phyloP scores from a whole-genome alignment of 2,888 invertebrate genomes.

The Ormyrus rosae region DNA sequence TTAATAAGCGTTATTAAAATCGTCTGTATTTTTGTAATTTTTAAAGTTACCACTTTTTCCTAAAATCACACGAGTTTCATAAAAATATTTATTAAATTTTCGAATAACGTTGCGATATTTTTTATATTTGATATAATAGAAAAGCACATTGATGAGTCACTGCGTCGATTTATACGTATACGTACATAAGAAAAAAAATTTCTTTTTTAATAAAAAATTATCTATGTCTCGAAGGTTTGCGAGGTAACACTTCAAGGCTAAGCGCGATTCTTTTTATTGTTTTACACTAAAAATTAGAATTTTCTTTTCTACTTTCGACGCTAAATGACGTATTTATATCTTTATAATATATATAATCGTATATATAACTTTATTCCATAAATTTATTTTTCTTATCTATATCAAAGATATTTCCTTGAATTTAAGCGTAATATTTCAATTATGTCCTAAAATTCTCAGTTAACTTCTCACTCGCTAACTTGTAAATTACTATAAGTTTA shows the following conservation, averaged over 20 bases:
- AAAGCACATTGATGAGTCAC: constrained; percentile 68
- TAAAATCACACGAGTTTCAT: constrained; percentile 25
- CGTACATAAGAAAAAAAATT: constrained; percentile 59
- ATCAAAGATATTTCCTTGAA: constrained; percentile 57
- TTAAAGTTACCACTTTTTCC: neutral
- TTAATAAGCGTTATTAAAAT: neutral
- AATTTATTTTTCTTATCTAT: constrained; percentile 49
- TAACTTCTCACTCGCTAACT: constrained; percentile 11
- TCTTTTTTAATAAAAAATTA: constrained; percentile 31
- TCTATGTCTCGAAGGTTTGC: constrained; percentile 29
- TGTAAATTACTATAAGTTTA: constrained; percentile 37
- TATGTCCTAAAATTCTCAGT: constrained; percentile 60
- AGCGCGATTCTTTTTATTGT: constrained; percentile 36
- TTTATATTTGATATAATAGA: constrained; percentile 50
- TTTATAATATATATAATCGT: constrained; percentile 47
- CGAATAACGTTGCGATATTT: constrained; percentile 15
- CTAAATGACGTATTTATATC: constrained; percentile 43
- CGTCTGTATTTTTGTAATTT: neutral
- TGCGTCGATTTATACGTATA: constrained; percentile 62
- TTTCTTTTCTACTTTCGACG: constrained; percentile 49
- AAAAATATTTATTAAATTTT: constrained; percentile 43
- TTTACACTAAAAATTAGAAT: constrained; percentile 44
- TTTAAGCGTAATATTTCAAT: constrained; percentile 70
- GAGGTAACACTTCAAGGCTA: constrained; percentile 41
- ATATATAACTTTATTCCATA: constrained; percentile 29